Evolutionary conservation across 2,797 vertebrate species (phyloP).

Genomic region (Centroberyx gerrardi): DNA sequence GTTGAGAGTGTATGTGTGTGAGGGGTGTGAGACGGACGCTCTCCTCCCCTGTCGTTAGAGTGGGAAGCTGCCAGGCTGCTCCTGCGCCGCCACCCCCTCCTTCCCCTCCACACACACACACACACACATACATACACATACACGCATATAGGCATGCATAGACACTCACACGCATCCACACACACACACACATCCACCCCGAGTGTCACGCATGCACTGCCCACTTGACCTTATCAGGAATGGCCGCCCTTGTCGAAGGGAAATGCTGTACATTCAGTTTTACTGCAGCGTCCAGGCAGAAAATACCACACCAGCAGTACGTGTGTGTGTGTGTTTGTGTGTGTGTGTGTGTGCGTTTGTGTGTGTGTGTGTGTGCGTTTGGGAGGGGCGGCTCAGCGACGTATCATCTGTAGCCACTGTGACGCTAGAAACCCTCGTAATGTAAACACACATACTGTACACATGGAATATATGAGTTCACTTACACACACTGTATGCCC

Average conservation of each 20-base stretch:
- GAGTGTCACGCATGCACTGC: conserved; percentile 44
- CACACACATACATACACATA: neutral
- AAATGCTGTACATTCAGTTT: conserved; percentile 62
- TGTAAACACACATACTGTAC: conserved; percentile 58
- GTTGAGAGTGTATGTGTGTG: conserved; percentile 41
- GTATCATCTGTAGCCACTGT: conserved; percentile 9
- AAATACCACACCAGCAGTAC: conserved; percentile 40
- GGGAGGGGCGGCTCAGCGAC: neutral
- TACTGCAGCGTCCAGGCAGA: conserved; percentile 44
- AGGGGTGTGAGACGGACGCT: conserved; percentile 46
- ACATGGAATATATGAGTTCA: conserved; percentile 56
- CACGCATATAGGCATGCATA: neutral
- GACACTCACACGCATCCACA: neutral
- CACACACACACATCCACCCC: conserved; percentile 7
- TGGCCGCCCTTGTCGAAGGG: conserved; percentile 58
- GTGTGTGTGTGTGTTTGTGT: conserved; percentile 22
- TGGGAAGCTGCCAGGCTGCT: conserved; percentile 38
- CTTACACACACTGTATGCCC: conserved; percentile 34
- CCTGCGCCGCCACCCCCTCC: neutral
- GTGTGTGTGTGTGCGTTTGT: conserved; percentile 3
- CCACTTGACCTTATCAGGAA: conserved; percentile 76
- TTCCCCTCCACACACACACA: neutral
- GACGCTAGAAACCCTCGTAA: conserved; percentile 42
- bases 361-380: conserved; percentile 22
- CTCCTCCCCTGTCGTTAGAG: conserved; percentile 29